These are phyloP conservation scores for Platycnemis pennipes DNA, from an alignment of 2,888 invertebrate genomes.

Conservation along the genomic window DNA sequence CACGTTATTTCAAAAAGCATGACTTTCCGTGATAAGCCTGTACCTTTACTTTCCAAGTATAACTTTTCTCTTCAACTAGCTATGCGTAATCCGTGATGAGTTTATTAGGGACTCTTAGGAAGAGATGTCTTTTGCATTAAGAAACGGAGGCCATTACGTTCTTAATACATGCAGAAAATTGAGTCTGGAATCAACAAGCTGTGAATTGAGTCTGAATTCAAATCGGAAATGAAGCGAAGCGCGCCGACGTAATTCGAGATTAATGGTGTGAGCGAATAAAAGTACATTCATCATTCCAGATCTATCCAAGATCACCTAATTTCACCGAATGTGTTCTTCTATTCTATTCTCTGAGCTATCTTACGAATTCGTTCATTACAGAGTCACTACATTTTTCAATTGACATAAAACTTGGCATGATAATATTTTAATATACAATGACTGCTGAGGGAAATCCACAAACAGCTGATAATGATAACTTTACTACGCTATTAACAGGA, in stretches of 20 bases:
- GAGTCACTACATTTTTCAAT: not conserved
- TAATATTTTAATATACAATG: too few species aligned
- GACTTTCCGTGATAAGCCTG: too few species aligned
- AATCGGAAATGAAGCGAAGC: not conserved
- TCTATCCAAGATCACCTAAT: not conserved
- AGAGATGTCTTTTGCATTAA: not conserved
- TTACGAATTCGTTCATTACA: too few species aligned
- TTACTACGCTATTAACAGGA: too few species aligned
- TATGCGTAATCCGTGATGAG: not conserved
- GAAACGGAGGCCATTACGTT: not conserved
- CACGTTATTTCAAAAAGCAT: too few species aligned
- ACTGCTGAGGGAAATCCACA: too few species aligned
- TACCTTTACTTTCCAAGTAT: too few species aligned
- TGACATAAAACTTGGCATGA: too few species aligned
- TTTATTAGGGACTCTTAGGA: not conserved
- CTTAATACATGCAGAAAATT: not conserved
- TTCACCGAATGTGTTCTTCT: not conserved
- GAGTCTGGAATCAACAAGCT: conserved; percentile 22
- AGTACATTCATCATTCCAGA: too few species aligned
- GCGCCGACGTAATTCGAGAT: not conserved
- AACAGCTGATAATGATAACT: too few species aligned
- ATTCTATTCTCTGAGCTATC: not conserved
- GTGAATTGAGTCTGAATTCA: not conserved
- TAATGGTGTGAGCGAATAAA: not conserved
- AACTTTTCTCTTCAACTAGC: not conserved